Evolutionary conservation across 1,140 invertebrate genomes (phyloP).

Genomic region (Oedothorax gibbosus): DNA sequence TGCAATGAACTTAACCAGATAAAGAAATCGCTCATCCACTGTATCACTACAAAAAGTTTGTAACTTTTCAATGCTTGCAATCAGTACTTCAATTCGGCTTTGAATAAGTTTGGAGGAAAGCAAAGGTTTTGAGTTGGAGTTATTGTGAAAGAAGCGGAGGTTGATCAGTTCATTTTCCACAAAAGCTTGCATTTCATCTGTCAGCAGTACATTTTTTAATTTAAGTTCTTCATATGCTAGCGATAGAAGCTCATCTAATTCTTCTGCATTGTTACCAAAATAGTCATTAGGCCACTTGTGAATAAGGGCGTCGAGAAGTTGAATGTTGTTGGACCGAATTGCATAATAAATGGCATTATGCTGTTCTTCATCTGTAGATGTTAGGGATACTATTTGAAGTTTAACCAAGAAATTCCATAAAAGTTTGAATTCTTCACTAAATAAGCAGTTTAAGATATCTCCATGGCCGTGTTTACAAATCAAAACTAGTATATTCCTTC

Average conservation of each 20-base stretch:
- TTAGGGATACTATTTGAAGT: neutral
- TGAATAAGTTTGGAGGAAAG: neutral
- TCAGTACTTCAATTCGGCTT: neutral
- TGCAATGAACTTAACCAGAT: neutral
- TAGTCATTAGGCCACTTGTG: constrained; percentile 21
- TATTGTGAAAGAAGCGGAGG: constrained; percentile 4
- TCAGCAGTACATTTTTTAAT: constrained; percentile 32
- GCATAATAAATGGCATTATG: constrained; percentile 49
- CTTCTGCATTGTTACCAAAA: neutral
- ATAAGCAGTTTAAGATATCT: neutral
- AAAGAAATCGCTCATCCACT: constrained; percentile 2
- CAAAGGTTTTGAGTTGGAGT: neutral
- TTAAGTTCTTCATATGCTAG: constrained; percentile 29
- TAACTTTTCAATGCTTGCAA: neutral
- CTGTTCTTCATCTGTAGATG: neutral
- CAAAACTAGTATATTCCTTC: constrained; percentile 18
- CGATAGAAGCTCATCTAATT: constrained; percentile 11
- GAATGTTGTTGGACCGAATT: constrained; percentile 10
- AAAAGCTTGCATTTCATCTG: constrained; percentile 9
- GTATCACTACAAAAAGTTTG: neutral
- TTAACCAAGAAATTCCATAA: neutral
- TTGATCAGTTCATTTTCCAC: constrained; percentile 8
- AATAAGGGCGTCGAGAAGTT: constrained; percentile 27
- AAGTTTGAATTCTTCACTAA: neutral
- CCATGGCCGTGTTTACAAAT: constrained; percentile 8